Evolutionary conservation across 1,140 invertebrate genomes (phyloP).

Genomic region (Eurytemora carolleeae): DNA sequence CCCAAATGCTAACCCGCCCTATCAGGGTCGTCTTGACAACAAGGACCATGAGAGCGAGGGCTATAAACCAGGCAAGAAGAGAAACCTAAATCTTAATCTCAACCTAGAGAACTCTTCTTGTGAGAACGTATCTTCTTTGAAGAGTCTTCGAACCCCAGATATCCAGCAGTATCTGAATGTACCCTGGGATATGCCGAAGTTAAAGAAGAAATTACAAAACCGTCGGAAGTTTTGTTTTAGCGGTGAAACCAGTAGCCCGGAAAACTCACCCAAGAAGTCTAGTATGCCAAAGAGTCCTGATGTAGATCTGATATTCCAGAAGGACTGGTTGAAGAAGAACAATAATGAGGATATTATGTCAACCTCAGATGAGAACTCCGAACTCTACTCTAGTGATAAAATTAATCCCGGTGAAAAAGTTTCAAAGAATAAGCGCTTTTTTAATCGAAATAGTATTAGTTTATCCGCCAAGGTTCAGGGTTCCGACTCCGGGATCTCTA

Average conservation of each 20-base stretch:
- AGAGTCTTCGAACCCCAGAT: constrained; percentile 3
- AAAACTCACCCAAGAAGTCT: background rate
- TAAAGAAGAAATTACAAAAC: constrained; percentile 1
- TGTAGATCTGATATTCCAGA: too few relatives aligned
- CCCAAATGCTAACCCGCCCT: too few relatives aligned
- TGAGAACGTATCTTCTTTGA: background rate
- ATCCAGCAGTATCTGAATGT: constrained; percentile 11
- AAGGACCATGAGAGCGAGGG: background rate
- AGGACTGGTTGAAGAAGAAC: too few relatives aligned
- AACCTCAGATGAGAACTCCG: background rate
- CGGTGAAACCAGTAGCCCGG: background rate
- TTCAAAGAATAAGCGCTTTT: background rate
- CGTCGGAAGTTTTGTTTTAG: background rate
- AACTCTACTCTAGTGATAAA: background rate
- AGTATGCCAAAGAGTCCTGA: background rate
- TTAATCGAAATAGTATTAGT: background rate
- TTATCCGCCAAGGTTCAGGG: background rate
- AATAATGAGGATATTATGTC: background rate
- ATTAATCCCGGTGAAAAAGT: background rate
- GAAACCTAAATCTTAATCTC: background rate
- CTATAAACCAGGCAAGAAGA: background rate
- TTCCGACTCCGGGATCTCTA: background rate
- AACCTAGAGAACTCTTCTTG: background rate
- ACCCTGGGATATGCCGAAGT: constrained; percentile 15
- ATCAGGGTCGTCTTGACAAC: too few relatives aligned